These are phyloP conservation scores for Falcunculus frontatus DNA, from an alignment of 2,113 vertebrate species.

Conservation along the genomic window DNA sequence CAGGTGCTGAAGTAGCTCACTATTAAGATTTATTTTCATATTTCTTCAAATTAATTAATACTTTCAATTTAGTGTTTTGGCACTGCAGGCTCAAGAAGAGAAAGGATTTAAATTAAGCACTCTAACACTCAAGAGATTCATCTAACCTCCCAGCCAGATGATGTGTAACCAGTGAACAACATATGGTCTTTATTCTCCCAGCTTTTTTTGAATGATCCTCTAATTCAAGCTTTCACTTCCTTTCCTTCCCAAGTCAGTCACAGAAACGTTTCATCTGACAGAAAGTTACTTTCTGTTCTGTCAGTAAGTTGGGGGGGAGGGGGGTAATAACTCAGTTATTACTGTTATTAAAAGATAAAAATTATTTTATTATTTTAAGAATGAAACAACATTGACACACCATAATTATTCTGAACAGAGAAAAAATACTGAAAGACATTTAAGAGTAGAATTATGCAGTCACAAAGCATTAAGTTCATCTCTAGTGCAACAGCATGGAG, in stretches of 20 bases:
- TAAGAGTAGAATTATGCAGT: background rate
- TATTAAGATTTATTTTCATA: background rate
- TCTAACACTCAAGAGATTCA: background rate
- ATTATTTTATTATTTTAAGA: background rate
- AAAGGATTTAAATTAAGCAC: background rate
- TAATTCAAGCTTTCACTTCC: background rate
- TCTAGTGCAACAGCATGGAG: background rate
- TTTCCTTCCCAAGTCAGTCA: background rate
- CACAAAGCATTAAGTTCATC: background rate
- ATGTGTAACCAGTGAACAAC: background rate
- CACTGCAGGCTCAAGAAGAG: background rate
- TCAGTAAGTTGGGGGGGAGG: fast-evolving
- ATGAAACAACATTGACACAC: background rate
- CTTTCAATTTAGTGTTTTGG: background rate
- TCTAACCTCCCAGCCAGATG: background rate
- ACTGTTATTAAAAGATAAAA: background rate
- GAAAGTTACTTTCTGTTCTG: background rate
- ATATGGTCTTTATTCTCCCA: background rate
- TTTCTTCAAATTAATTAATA: background rate
- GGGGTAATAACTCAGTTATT: background rate
- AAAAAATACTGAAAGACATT: background rate
- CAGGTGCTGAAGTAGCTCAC: background rate
- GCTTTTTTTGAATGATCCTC: background rate
- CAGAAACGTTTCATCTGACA: background rate
- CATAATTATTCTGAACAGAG: background rate